These are phyloP conservation scores for Mechanitis mazaeus DNA, from an alignment of 2,888 invertebrate genomes.

Conservation along the genomic window DNA sequence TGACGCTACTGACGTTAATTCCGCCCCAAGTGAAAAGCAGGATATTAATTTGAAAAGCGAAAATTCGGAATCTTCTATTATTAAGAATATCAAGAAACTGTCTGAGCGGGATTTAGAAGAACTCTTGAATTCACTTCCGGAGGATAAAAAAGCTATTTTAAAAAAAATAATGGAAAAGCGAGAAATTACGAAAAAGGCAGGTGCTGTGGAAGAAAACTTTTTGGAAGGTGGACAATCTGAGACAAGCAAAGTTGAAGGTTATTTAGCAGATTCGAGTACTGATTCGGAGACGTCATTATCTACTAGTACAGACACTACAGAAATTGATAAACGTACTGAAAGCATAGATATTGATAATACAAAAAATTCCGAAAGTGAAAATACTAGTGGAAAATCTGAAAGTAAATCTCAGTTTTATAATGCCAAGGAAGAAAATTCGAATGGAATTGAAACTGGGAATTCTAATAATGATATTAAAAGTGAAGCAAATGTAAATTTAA, in stretches of 20 bases:
- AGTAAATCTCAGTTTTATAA: conserved; percentile 38
- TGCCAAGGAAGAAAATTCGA: conserved; percentile 33
- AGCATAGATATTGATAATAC: conserved; percentile 36
- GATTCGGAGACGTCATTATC: conserved; percentile 34
- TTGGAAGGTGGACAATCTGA: conserved; percentile 55
- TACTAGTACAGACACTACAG: conserved; percentile 38
- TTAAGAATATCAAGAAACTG: conserved; percentile 59
- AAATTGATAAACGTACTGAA: conserved; percentile 42
- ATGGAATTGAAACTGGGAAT: conserved; percentile 18
- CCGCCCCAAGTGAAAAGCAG: conserved; percentile 26
- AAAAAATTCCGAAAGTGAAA: conserved; percentile 40
- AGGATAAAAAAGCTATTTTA: conserved; percentile 58
- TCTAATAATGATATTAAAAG: conserved; percentile 34
- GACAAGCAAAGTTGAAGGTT: conserved; percentile 49
- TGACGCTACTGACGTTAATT: conserved; percentile 12
- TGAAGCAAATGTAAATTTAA: conserved; percentile 33
- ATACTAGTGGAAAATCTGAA: conserved; percentile 30
- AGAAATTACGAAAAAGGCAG: conserved; percentile 68
- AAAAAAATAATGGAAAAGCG: conserved; percentile 65
- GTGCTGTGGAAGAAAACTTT: conserved; percentile 57
- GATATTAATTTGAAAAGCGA: conserved; percentile 34
- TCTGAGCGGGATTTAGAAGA: conserved; percentile 59
- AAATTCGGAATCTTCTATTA: conserved; percentile 60
- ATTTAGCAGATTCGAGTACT: conserved; percentile 40
- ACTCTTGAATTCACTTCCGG: conserved; percentile 55